Percentiles rank a stretch among this genome's conserved stretches.
Conservation (phyloP, 2,113 vertebrate genomes). For the Thryonomys swinderianus region DNA sequence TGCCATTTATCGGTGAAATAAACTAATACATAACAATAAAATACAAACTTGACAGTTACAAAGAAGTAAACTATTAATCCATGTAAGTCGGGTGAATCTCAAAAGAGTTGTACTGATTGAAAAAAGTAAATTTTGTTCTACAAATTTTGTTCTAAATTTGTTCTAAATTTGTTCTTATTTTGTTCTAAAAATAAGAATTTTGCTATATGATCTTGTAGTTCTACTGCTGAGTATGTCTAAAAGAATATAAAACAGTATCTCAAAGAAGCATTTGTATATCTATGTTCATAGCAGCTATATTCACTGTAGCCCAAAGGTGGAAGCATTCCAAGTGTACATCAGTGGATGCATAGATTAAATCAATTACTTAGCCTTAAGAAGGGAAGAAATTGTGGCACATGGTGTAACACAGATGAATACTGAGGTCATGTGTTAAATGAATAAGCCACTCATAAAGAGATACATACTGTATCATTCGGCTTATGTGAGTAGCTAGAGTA, state of each 20-base stretch:
- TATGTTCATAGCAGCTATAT: background rate
- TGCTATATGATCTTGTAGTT: background rate
- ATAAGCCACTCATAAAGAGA: background rate
- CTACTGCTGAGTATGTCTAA: background rate
- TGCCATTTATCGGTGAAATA: background rate
- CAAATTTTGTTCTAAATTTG: no score
- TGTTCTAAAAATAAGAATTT: slow-evolving; percentile 42
- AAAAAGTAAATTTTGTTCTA: background rate
- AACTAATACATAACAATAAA: background rate
- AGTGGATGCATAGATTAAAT: background rate
- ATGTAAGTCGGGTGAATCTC: background rate
- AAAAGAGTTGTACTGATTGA: background rate
- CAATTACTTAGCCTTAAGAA: background rate
- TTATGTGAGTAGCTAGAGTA: background rate
- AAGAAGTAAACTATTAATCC: slow-evolving; percentile 1
- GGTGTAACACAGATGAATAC: background rate
- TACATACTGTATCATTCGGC: background rate
- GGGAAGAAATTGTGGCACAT: background rate
- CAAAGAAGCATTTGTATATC: background rate
- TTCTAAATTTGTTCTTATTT: no score
- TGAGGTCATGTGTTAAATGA: background rate
- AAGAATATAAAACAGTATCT: background rate
- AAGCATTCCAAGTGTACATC: background rate
- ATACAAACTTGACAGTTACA: background rate
- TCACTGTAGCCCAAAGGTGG: background rate